Evolutionary conservation across 2,888 invertebrate species (phyloP), one percentile per base, ranked within the genome.

Genomic region (Chrysotoxum bicinctum): DNA sequence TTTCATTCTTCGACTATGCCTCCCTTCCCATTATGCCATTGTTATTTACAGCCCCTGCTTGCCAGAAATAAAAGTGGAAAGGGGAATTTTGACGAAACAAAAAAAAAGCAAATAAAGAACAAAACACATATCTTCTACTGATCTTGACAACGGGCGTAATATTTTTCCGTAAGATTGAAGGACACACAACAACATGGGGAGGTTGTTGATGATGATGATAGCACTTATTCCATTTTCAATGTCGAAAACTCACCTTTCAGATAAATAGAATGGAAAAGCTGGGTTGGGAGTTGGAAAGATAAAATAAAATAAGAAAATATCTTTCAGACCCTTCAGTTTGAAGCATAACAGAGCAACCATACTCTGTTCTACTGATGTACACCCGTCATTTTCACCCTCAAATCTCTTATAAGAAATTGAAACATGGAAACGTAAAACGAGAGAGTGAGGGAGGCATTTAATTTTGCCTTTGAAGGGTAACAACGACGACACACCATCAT

Each of bases 221-320:
- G 23, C 35, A 66, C 66, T 66, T 66, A 35, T 66, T 50, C 48
- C 50, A 35, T 66, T 48, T 66, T 50, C 66, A 50, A 66, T 66
- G 50, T 7, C 35, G 21, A 66, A 48, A 50, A 50, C 50, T 50
- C 50, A 50, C 66, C 66, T 66, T 66, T 50, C 21, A 66, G 7
- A 66, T 66, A 35, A 66, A 66, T 32, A 32, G n/a, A 21, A 35
- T n/a, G 48, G 21, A 48, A 21, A 66, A 30, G 10, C 26, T 16
- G 16, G 12, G 19, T 21, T 35, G 14, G 32, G 23, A 7, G 0
- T 14, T 21, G 21, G 32, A 16, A 35, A 60, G 16, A 40, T 6
- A 12, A 50, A 52, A 52, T 35, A 21, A 37, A 35, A 37, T 37
- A 58, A 14, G 35, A 45, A 32, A 48, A 48, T 66, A 14, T 48